A percentile compares a stretch with the other conserved stretches of the same genome.
phyloP scores from a whole-genome alignment of 1,140 invertebrate genomes.

The Saccostrea glomerata region DNA sequence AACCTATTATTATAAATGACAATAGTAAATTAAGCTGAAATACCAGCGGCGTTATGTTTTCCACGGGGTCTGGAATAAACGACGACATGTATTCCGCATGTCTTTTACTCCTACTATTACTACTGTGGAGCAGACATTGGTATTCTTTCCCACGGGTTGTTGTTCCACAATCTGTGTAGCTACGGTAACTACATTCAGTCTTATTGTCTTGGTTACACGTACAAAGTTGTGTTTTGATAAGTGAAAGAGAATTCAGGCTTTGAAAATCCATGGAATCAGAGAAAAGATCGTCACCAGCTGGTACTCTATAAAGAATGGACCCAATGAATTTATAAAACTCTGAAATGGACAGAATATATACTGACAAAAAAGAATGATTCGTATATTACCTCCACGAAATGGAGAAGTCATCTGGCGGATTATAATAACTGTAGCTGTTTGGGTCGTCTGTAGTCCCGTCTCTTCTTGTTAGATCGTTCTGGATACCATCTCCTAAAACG shows the following conservation, averaged over 20 bases:
- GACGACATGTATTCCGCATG: not conserved
- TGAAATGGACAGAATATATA: too few species aligned
- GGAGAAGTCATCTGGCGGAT: not conserved
- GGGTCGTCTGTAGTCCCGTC: not conserved
- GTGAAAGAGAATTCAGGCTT: not conserved
- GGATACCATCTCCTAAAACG: not conserved
- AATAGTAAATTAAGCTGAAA: too few species aligned
- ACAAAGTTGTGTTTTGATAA: not conserved
- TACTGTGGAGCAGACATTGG: not conserved
- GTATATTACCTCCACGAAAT: not conserved
- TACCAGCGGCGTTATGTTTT: not conserved
- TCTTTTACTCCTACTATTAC: not conserved
- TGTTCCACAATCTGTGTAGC: not conserved
- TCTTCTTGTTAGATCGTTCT: not conserved
- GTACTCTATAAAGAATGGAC: not conserved
- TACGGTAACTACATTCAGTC: not conserved
- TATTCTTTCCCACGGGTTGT: not conserved
- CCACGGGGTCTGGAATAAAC: not conserved
- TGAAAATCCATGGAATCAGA: not conserved
- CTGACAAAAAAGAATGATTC: too few species aligned
- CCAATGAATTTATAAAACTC: too few species aligned
- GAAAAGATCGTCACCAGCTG: not conserved
- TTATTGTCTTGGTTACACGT: not conserved
- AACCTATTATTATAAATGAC: too few species aligned
- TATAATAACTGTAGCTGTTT: not conserved